Base-by-base conservation (phyloP, 2,113 vertebrate species). In the Anarhynchus alexandrinus region DNA sequence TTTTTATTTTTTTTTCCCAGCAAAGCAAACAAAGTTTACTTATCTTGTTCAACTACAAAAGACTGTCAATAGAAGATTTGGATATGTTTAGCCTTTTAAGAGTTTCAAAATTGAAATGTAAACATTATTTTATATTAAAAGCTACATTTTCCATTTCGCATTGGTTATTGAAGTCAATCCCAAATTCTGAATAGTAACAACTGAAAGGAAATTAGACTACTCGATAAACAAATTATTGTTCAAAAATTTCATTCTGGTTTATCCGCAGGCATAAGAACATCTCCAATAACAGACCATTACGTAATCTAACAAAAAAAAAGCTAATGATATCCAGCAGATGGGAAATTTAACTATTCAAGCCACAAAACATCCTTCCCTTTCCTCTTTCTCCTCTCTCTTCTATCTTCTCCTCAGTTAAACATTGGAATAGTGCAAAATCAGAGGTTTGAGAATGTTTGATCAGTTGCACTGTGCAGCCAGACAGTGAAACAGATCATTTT, bases 81-180 rank as follows among this genome's bases (percentile, higher is more conserved):
- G 12, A 43, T 7, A 49, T 79, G 8, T 36, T 71, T 32, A 90
- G 6, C 2, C 1, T 67, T 67, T 71, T n/a, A 54, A 40, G 34
- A 26, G 22, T 54, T 84, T 77, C 6, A 38, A 42, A 80, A 66
- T 5, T 45, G 40, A 66, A 79, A 82, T 5, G 4, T 29, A 78
- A 78, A 3, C 6, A 29, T 29, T 57, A 40, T 71, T 86, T 45
- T 52, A 18, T 15, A 62, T 17, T 21, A 69, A 76, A 67, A 64
- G 64, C 23, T 23, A 21, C 5, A 40, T 43, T 27, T 58, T 65
- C 19, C 8, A 29, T 5, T 70, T 85, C 57, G 5, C 70, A 16
- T n/a, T 82, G 1, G 2, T n/a, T 72, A 49, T 64, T 0, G 0
- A 58, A 69, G 27, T 52, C 58, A 77, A 72, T 2, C 1, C 5